Evolutionary conservation across 2,113 vertebrate species (phyloP).

Genomic region (Menura novaehollandiae): DNA sequence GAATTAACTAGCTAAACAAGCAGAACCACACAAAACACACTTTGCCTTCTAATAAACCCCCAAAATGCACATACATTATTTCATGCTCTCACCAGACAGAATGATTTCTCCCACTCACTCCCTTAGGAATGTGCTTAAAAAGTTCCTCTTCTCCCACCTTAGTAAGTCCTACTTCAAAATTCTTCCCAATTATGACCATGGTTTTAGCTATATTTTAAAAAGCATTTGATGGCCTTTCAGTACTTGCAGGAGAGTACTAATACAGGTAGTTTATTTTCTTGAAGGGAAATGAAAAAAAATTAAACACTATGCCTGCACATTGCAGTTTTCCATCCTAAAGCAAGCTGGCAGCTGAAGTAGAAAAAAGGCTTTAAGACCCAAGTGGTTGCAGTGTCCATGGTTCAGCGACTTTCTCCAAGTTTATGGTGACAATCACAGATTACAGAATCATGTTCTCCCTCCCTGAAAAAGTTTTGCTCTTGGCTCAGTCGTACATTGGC

Average conservation of each 20-base stretch:
- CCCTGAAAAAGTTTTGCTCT: not conserved
- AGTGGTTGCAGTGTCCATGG: too few relatives aligned
- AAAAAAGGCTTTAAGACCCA: not conserved
- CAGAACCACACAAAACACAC: not conserved
- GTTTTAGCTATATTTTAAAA: not conserved
- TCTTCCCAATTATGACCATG: not conserved
- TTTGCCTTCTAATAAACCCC: not conserved
- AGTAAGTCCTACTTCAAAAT: not conserved
- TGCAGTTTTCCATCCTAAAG: not conserved
- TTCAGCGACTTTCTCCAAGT: not conserved
- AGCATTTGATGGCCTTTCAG: not conserved
- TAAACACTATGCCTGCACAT: not conserved
- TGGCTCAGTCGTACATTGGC: fast-evolving
- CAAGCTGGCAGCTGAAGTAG: not conserved
- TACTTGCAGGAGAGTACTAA: too few relatives aligned
- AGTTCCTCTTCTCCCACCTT: not conserved
- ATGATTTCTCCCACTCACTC: conserved; percentile 27
- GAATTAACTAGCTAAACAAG: not conserved
- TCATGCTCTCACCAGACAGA: not conserved
- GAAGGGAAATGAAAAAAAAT: not conserved
- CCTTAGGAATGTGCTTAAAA: not conserved
- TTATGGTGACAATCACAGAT: not conserved
- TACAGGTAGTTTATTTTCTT: not conserved
- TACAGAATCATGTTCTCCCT: fast-evolving
- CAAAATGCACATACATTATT: not conserved